A percentile compares a stretch with the other conserved stretches of the same genome.
phyloP scores from a whole-genome alignment of 2,888 invertebrate species.

The Serripes groenlandicus region DNA sequence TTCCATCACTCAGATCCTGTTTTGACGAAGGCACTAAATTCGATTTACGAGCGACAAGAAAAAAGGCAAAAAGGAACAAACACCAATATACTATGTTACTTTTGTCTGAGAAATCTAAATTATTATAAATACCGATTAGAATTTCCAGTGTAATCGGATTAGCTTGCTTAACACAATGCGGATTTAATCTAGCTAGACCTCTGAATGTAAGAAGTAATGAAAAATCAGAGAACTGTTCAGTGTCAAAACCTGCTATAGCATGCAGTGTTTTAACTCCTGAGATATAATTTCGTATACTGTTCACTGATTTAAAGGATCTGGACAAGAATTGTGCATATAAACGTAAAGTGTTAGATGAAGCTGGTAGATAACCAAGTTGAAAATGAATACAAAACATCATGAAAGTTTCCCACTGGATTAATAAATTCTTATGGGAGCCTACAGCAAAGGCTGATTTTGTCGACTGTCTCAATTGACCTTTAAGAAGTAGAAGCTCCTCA shows the following conservation, averaged over 20 bases:
- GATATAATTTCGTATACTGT: conserved; percentile 32
- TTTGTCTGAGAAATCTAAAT: not conserved
- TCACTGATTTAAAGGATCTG: conserved; percentile 28
- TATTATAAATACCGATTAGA: not conserved
- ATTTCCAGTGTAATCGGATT: not conserved
- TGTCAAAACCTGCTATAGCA: not conserved
- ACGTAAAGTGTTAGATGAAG: conserved; percentile 16
- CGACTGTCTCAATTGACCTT: no score
- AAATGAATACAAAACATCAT: no score
- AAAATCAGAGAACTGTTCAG: conserved; percentile 12
- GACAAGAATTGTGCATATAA: conserved; percentile 34
- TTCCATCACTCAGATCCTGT: not conserved
- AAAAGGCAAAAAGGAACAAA: conserved; percentile 17
- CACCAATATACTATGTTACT: not conserved
- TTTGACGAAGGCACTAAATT: not conserved
- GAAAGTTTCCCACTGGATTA: no score
- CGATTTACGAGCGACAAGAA: not conserved
- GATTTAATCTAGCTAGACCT: conserved; percentile 11
- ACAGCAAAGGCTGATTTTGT: no score
- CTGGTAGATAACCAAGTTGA: conserved; percentile 20
- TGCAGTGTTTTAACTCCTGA: conserved; percentile 27
- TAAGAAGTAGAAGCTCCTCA: no score
- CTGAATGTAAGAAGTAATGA: conserved; percentile 13
- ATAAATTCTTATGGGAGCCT: no score
- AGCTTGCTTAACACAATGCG: not conserved